Evolutionary conservation across 1,140 invertebrate genomes (phyloP).

Genomic region (Akabosia matsudoensis): DNA sequence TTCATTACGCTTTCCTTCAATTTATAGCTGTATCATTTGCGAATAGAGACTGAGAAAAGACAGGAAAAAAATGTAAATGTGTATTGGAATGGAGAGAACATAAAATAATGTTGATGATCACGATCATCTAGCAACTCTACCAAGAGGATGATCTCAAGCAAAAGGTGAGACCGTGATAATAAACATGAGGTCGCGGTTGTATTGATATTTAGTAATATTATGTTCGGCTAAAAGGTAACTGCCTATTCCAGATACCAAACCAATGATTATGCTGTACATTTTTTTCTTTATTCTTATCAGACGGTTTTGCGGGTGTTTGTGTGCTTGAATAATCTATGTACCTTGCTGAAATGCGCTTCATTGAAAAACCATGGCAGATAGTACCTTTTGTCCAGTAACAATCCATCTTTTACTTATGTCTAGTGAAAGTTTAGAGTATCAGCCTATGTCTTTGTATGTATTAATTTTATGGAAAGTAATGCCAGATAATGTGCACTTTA

Average conservation of each 20-base stretch:
- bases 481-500: not conserved
- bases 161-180: not conserved
- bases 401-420: too few species aligned
- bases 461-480: not conserved
- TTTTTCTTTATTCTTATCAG: too few species aligned
- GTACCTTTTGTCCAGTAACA: too few species aligned
- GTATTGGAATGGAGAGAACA: not conserved
- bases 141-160: not conserved
- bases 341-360: too few species aligned
- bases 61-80: not conserved
- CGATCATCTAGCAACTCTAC: too few species aligned
- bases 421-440: too few species aligned
- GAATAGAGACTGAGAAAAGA: not conserved
- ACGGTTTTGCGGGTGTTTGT: too few species aligned
- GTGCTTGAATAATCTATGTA: too few species aligned
- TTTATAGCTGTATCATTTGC: conserved; percentile 4
- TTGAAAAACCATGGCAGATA: too few species aligned
- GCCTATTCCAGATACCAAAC: too few species aligned
- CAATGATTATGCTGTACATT: too few species aligned
- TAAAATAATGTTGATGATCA: not conserved
- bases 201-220: not conserved
- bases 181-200: conserved; percentile 3
- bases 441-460: not conserved
- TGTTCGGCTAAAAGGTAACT: too few species aligned
- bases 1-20: not conserved